These are phyloP conservation scores for Macrocentrus cingulum DNA, from an alignment of 1,140 invertebrate genomes.

Conservation along the genomic window DNA sequence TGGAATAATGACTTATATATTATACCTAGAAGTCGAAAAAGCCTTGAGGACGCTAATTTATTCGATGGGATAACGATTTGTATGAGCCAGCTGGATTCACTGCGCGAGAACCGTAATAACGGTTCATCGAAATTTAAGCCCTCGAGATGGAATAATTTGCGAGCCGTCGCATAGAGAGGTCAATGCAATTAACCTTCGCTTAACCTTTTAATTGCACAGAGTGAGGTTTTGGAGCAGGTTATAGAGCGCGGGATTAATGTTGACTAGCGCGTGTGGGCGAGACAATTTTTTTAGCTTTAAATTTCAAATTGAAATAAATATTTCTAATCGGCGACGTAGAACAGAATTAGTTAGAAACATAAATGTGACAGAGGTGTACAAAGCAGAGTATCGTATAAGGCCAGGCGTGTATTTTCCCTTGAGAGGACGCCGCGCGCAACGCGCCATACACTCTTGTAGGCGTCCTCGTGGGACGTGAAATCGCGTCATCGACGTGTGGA, in stretches of 20 bases:
- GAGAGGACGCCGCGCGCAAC: slow-evolving; percentile 4
- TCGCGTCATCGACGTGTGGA: slow-evolving; percentile 7
- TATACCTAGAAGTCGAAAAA: too few species aligned
- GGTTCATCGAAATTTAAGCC: slow-evolving; percentile 22
- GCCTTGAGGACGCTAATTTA: slow-evolving; percentile 3
- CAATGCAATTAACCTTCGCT: slow-evolving; percentile 28
- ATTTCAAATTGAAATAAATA: background rate
- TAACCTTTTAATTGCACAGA: slow-evolving; percentile 26
- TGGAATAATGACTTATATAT: too few species aligned
- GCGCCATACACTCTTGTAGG: slow-evolving; percentile 10
- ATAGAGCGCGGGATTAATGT: slow-evolving; percentile 18
- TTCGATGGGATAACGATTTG: slow-evolving; percentile 7
- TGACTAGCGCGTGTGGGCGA: slow-evolving; percentile 10
- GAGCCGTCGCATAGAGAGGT: slow-evolving; percentile 12
- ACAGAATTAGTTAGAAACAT: too few species aligned
- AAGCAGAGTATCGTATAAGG: background rate
- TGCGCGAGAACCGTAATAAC: background rate
- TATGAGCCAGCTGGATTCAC: slow-evolving; percentile 11
- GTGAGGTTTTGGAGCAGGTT: slow-evolving; percentile 22
- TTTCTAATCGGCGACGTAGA: too few species aligned
- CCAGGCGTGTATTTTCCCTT: background rate
- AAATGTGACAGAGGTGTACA: too few species aligned
- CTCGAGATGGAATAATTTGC: slow-evolving; percentile 26
- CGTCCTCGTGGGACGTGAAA: slow-evolving; percentile 22
- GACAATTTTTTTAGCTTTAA: background rate